Evolutionary conservation across 1,140 invertebrate species (phyloP), one percentile per base, ranked within the genome.

Genomic region (Patella vulgata): DNA sequence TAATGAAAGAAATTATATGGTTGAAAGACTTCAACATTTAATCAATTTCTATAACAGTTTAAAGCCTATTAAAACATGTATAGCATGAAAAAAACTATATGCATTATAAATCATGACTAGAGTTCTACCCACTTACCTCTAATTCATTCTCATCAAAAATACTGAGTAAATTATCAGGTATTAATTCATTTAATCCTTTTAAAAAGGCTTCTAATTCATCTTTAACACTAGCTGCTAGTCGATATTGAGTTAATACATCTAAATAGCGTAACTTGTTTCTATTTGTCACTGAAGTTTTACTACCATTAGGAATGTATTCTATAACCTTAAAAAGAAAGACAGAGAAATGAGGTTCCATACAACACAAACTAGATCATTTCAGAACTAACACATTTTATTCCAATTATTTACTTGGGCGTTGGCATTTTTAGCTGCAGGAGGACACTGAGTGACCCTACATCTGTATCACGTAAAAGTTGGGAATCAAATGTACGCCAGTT

Each of bases 81-180:
- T n/a, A n/a, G n/a, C n/a, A n/a, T n/a, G n/a, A n/a, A n/a, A n/a
- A n/a, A n/a, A n/a, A n/a, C n/a, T n/a, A n/a, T n/a, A n/a, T n/a
- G n/a, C n/a, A n/a, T n/a, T n/a, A n/a, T n/a, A n/a, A n/a, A n/a
- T n/a, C n/a, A n/a, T n/a, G n/a, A n/a, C n/a, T n/a, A n/a, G n/a
- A n/a, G n/a, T n/a, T n/a, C n/a, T n/a, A n/a, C n/a, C n/a, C n/a
- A 69, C 76, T 82, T 82, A 95, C 93, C 91, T 97, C 95, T 19
- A 97, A 86, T 86, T 97, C 95, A 85, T 96, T 96, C 85, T 97
- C 95, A 85, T 97, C 95, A 85, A 97, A 97, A 80, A 96, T 96
- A 78, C 92, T 93, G 52, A 97, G 87, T 66, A 97, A 87, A 85
- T 95, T 94, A 82, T 95, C 93, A 1, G 95, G 94, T 71, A 96